Evolutionary conservation across 2,888 invertebrate genomes (phyloP).

Genomic region (Melinopterus prodromus): DNA sequence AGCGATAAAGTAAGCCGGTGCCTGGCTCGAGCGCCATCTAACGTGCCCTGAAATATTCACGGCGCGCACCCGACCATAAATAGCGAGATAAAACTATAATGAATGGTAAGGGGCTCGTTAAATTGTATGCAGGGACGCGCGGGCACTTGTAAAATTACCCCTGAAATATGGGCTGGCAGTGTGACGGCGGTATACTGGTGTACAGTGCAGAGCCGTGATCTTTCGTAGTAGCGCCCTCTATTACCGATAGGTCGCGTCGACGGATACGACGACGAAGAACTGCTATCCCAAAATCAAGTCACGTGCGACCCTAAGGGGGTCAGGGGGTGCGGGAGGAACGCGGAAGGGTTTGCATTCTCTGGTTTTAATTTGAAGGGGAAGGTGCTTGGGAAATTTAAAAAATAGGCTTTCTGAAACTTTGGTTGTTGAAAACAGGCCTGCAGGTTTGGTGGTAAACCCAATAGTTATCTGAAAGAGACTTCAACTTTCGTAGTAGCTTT

Average conservation of each 20-base stretch:
- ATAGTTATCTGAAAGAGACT: too few species aligned
- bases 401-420: too few species aligned
- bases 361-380: neutral
- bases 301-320: neutral
- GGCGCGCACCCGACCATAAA: constrained; percentile 48
- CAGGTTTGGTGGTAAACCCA: too few species aligned
- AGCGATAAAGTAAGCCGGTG: neutral
- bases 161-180: constrained; percentile 49
- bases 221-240: constrained; percentile 11
- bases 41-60: constrained; percentile 49
- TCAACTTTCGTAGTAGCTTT: too few species aligned
- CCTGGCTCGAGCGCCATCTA: neutral
- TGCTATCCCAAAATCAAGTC: constrained; percentile 5
- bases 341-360: neutral
- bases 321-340: neutral
- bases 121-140: constrained; percentile 49
- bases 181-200: neutral
- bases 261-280: neutral
- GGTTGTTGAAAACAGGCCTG: too few species aligned
- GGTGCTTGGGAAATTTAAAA: too few species aligned
- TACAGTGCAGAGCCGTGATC: neutral
- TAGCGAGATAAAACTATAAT: constrained; percentile 55
- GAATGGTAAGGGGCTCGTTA: constrained; percentile 56
- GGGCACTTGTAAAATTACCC: constrained; percentile 52
- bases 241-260: constrained; percentile 5